Percentiles rank a stretch among this genome's conserved stretches.
phyloP scores from a whole-genome alignment of 2,888 invertebrate genomes.

The Polylopha cassiicola region DNA sequence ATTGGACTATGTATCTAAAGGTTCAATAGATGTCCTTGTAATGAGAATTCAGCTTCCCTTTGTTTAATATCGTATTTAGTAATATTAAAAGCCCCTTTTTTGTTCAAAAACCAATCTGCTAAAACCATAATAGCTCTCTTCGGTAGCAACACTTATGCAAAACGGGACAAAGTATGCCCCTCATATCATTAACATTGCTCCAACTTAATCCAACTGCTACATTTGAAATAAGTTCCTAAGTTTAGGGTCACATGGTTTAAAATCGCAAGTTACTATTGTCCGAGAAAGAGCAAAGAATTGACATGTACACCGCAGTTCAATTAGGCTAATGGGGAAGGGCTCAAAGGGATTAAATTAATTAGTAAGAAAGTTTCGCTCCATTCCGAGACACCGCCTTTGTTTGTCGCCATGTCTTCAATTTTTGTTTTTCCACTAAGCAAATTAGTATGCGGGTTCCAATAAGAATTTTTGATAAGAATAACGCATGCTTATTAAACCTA shows the following conservation, averaged over 20 bases:
- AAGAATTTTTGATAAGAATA: constrained; percentile 12
- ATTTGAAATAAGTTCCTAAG: constrained; percentile 24
- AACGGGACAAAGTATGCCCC: constrained; percentile 61
- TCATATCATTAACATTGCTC: constrained; percentile 60
- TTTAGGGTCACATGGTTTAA: constrained; percentile 30
- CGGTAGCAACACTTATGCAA: constrained; percentile 57
- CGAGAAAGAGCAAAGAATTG: constrained; percentile 66
- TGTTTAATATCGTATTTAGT: constrained; percentile 9
- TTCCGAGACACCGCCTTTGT: constrained; percentile 66
- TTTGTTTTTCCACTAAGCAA: constrained; percentile 43
- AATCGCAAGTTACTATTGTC: constrained; percentile 21
- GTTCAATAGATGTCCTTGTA: too few relatives aligned
- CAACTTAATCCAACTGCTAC: constrained; percentile 30
- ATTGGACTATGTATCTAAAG: too few relatives aligned
- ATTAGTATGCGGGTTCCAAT: constrained; percentile 32
- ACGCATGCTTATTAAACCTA: not conserved
- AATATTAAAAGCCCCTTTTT: constrained; percentile 16
- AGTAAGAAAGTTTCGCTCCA: constrained; percentile 72
- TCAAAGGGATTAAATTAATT: constrained; percentile 77
- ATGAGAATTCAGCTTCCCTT: too few relatives aligned
- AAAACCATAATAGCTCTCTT: constrained; percentile 36
- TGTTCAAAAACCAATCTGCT: constrained; percentile 28
- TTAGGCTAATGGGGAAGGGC: constrained; percentile 74
- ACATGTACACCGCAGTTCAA: constrained; percentile 76
- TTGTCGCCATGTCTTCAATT: constrained; percentile 55